Base-by-base conservation (phyloP, 1,140 invertebrate genomes). In the Gonatopus flavifemur region DNA sequence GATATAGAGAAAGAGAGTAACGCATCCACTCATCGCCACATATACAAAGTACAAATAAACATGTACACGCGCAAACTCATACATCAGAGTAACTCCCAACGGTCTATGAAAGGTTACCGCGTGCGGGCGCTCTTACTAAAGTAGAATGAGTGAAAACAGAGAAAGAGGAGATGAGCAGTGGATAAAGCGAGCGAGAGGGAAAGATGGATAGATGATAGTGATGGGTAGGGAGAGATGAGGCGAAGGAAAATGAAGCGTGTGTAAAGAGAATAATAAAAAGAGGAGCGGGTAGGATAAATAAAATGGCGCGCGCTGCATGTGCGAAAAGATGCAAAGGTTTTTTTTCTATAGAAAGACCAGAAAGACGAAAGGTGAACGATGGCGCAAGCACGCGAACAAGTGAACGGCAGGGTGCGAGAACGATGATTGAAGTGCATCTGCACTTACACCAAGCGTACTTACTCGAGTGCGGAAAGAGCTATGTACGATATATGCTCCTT, bases 351-450 rank as follows among this genome's bases (percentile, higher is more conserved):
- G 35, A 48, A 55, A 74, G 66, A 74, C 69, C 63, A 67, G 59
- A 70, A 57, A 59, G 48, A 50, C 59, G 33, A 60, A 57, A 72
- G 64, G 65, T 59, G 66, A 28, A 15, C 59, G 67, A 71, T 70
- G 64, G 62, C 50, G 70, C 58, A 58, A 20, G 8, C 3, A 19
- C 37, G 18, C 37, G 37, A 13, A 19, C 18, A 13, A 24, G 5
- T 6, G 13, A 15, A 18, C 59, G 53, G 57, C 50, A 51, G 51
- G 60, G 57, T 64, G 60, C 56, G 60, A 69, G 64, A 64, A 58
- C 52, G 67, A 73, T 75, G 72, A 75, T 75, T 75, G 67, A 75
- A 76, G 71, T 74, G 71, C 72, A 69, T 52, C n/a, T n/a, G 55
- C 70, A 71, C 70, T 70, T 73, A 73, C 54, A 58, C 64, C n/a